Evolutionary conservation across 2,888 invertebrate species (phyloP), one percentile per base, ranked within the genome.

Genomic region (Erpobdella octoculata): DNA sequence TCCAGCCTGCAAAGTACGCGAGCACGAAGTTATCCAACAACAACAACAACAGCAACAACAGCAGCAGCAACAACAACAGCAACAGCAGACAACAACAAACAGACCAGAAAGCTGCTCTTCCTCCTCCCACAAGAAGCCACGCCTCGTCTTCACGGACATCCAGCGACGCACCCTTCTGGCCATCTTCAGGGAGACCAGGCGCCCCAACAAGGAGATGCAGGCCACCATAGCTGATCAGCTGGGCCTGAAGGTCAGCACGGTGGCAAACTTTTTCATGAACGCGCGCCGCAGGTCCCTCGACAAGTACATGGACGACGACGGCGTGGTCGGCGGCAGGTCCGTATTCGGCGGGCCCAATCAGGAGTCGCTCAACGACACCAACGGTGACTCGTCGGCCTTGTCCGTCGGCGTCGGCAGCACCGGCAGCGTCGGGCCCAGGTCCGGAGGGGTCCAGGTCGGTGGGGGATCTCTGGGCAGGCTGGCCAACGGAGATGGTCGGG

Each of bases 231-330:
- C 96, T 36, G 88, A 96, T 78, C 96, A 97, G 83, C 86, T 97
- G 79, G 95, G 96, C 75, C 87, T 97, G 77, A 95, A 96, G 83
- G 94, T 96, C 70, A 94, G 94, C 70, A 97, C 97, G 15, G 96
- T 97, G 73, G 96, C 97, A 68, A 98, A 98, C 85, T 98, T 98
- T 88, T 98, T 99, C 86, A 98, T 99, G 98, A 98, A 98, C 85
- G 98, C 98, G 18, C 87, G 97, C 73, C 88, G 98, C 78, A 88
- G 98, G 77, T 85, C 85, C 37, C 83, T 86, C 77, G 97, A 97
- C 85, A 97, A 96, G 81, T 97, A 96, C 95, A 91, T 92, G 83
- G 83, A 83, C 73, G 95, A 95, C 58, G 69, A 61, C 1, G 36
- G 46, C 41, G n/a, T n/a, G n/a, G n/a, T n/a, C n/a, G n/a, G n/a